Evolutionary conservation across 2,888 invertebrate species (phyloP).

Genomic region (Oegoconia quadripuncta): DNA sequence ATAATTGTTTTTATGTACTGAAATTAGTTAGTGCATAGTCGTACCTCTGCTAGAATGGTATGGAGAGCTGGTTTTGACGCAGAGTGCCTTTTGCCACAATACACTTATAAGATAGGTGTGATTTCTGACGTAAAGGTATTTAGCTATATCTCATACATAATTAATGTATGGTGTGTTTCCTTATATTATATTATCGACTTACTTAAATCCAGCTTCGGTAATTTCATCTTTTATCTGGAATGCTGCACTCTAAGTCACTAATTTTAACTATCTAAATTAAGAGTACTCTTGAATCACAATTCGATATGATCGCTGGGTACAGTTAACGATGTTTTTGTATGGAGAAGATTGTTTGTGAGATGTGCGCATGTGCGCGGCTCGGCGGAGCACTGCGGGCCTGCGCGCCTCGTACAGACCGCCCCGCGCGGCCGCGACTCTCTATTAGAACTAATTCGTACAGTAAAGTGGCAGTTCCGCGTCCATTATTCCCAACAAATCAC

Average conservation of each 20-base stretch:
- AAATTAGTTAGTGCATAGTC: too few relatives aligned
- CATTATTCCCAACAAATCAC: slow-evolving; percentile 25
- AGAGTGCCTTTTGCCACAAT: too few relatives aligned
- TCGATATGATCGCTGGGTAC: slow-evolving; percentile 5
- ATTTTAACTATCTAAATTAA: not conserved
- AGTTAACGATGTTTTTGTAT: slow-evolving; percentile 34
- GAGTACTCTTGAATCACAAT: not conserved
- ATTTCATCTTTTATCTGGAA: slow-evolving; percentile 45
- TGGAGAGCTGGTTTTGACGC: too few relatives aligned
- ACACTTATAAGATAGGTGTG: too few relatives aligned
- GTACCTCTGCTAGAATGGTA: too few relatives aligned
- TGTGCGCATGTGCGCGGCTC: slow-evolving; percentile 48
- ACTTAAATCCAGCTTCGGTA: slow-evolving; percentile 61
- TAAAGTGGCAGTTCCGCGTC: slow-evolving; percentile 29
- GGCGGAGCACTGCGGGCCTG: slow-evolving; percentile 38
- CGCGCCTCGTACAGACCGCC: slow-evolving; percentile 23
- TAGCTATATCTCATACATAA: too few relatives aligned
- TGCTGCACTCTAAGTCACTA: too few relatives aligned
- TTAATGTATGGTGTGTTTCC: too few relatives aligned
- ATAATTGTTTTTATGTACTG: too few relatives aligned
- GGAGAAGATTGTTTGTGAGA: slow-evolving; percentile 2
- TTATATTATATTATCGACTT: slow-evolving; percentile 38
- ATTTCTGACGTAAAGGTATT: too few relatives aligned
- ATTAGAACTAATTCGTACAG: slow-evolving; percentile 30
- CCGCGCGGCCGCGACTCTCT: too few relatives aligned